Evolutionary conservation across 2,888 invertebrate genomes (phyloP).

Genomic region (Tridacna crocea): DNA sequence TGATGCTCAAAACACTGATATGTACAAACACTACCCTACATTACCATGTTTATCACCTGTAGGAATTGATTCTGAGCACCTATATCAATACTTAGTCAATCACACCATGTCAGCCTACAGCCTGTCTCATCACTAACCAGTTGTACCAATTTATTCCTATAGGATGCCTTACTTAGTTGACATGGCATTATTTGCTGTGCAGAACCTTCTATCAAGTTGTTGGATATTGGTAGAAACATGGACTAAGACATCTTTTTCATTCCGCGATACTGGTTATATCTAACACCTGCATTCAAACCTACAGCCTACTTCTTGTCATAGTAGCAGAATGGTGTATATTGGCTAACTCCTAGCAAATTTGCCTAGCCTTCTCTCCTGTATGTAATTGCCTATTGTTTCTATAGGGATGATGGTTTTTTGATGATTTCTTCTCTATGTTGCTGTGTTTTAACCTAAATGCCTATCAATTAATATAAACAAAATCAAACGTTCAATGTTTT

Average conservation of each 20-base stretch:
- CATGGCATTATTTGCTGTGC: constrained; percentile 12
- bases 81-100: not conserved
- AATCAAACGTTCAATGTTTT: not conserved
- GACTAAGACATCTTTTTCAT: constrained; percentile 2
- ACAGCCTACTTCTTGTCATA: constrained; percentile 19
- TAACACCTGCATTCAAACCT: constrained; percentile 22
- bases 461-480: constrained; percentile 21
- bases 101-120: constrained; percentile 9
- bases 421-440: constrained; percentile 10
- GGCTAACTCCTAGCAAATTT: constrained; percentile 9
- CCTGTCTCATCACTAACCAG: not conserved
- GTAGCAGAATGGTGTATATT: constrained; percentile 14
- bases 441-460: constrained; percentile 20
- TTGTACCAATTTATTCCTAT: not conserved
- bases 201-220: constrained; percentile 4
- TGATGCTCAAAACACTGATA: too few relatives aligned
- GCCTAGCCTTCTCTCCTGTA: constrained; percentile 22
- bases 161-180: not conserved
- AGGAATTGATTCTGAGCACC: not conserved
- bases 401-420: constrained; percentile 1
- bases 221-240: constrained; percentile 1
- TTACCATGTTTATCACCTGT: not conserved
- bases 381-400: constrained; percentile 11
- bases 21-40: too few relatives aligned
- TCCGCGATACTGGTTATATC: constrained; percentile 6